A percentile compares a stretch with the other conserved stretches of the same genome.
Evolutionary conservation across 2,797 vertebrate species (phyloP).

Genomic region (Manis javanica): DNA sequence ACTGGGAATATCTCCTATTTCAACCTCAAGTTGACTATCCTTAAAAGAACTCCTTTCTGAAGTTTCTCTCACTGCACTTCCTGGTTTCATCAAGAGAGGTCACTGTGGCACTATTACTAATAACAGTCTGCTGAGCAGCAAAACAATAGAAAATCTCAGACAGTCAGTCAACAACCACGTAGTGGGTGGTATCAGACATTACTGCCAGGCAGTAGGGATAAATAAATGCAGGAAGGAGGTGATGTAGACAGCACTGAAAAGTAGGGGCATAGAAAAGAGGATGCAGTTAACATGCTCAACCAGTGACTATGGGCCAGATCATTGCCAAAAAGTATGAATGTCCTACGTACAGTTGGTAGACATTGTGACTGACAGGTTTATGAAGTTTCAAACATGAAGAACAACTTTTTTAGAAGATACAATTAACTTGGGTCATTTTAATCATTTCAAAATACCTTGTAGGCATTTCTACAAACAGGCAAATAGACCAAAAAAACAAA

Average conservation of each 20-base stretch:
- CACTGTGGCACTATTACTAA: conserved; percentile 81
- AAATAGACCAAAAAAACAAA: background rate
- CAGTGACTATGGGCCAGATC: too few species aligned
- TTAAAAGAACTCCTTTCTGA: background rate
- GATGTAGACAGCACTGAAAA: background rate
- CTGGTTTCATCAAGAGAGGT: conserved; percentile 87
- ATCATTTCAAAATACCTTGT: conserved; percentile 18
- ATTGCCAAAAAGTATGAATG: background rate
- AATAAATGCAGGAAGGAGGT: rapidly evolving
- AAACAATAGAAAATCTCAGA: background rate
- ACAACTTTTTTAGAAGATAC: background rate
- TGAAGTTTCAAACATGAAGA: background rate
- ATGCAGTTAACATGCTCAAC: background rate
- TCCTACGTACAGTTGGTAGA: background rate
- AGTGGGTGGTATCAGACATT: too few species aligned
- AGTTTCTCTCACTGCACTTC: conserved; percentile 69
- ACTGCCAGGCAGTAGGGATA: background rate
- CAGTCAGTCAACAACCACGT: conserved; percentile 14
- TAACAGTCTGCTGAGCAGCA: background rate
- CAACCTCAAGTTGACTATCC: background rate
- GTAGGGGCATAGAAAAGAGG: background rate
- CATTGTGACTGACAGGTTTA: background rate
- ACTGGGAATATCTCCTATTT: background rate
- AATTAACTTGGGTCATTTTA: background rate
- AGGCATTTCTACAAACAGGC: background rate